Base-by-base conservation (phyloP, 2,113 vertebrate genomes). In the Pterocles orientalis region DNA sequence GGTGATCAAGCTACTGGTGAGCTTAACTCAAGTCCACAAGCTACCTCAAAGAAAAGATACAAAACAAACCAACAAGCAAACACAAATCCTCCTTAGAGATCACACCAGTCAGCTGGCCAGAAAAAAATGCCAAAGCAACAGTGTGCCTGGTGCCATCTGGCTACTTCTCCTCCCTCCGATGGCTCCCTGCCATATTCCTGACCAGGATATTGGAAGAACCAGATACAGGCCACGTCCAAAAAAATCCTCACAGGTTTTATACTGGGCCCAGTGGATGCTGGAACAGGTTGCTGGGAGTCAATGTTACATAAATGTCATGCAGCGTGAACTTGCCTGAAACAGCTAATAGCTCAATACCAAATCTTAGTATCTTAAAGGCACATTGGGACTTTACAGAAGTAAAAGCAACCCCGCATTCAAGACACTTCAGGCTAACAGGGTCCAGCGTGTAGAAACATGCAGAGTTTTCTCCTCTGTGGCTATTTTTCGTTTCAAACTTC, bases 91-190 rank as follows among this genome's bases (percentile, higher is more conserved):
- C 96, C 91, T 91, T 66, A 54, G 92, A 95, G 94, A 94, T 82
- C 1, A 1, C 2, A 11, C 81, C 91, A 96, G 96, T 96, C 88
- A 94, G 73, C 94, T 94, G 86, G 88, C 92, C 94, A 96, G 94
- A 96, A 96, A 96, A 94, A 97, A 96, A 95, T 97, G 95, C 88
- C 96, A 96, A 96, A 96, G 91, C 92, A 95, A 97, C 83, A 97
- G 91, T 79, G 86, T 94, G 79, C 66, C 9, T 87, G 88, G 92
- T 96, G 94, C 95, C 95, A 96, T 97, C 96, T 96, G 96, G 95
- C 92, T 94, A 87, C 92, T 92, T 84, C 82, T 89, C 75, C 87
- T 94, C 90, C 84, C 84, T 93, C 78, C 2, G 0, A 51, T 96
- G 95, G 95, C 91, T 95, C 86, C 28, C 86, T 91, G 96, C 96